Conservation (phyloP, 2,888 invertebrate genomes). For the Dromius quadrimaculatus region DNA sequence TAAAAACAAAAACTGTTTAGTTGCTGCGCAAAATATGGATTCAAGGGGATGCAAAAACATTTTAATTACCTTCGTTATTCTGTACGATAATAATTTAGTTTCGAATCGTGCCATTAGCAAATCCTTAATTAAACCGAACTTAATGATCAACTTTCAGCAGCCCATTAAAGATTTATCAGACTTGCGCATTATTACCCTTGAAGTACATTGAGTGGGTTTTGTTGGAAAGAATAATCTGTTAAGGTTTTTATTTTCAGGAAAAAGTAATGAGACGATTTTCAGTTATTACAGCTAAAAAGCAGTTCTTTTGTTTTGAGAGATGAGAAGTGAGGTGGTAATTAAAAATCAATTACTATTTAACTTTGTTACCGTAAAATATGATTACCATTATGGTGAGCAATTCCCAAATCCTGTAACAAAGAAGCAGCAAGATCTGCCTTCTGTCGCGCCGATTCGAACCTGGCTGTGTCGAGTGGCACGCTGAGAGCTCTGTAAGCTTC, state of each 20-base stretch:
- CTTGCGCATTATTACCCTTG: not conserved
- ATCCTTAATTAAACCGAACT: conserved; percentile 2
- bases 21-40: too few relatives aligned
- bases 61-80: conserved; percentile 24
- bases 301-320: not conserved
- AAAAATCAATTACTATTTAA: too few relatives aligned
- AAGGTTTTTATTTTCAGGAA: conserved; percentile 1
- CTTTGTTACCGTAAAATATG: too few relatives aligned
- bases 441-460: conserved; percentile 82
- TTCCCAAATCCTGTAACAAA: conserved; percentile 80
- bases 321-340: not conserved
- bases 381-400: conserved; percentile 74
- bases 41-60: not conserved
- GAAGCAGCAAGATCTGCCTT: conserved; percentile 84
- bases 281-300: not conserved
- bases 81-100: conserved; percentile 19
- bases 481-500: conserved; percentile 77
- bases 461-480: conserved; percentile 76
- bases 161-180: conserved; percentile 11
- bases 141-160: conserved; percentile 2
- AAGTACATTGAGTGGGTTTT: not conserved
- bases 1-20: not conserved
- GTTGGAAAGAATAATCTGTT: conserved; percentile 6
- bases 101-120: conserved; percentile 18
- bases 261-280: not conserved